Conservation (phyloP, 2,113 vertebrate species). For the Prietella phreatophila region DNA sequence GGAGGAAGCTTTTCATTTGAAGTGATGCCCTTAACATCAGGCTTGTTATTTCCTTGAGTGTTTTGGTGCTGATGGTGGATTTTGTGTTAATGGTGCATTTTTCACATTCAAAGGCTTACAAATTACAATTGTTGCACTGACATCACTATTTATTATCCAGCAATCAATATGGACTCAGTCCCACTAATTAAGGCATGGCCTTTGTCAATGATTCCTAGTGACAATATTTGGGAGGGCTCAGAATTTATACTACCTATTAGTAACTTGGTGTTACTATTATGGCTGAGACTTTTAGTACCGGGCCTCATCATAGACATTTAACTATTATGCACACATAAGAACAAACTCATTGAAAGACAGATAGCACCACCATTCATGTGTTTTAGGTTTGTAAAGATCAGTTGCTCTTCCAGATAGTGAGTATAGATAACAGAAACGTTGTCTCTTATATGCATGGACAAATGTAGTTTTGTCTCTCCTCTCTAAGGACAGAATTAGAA, state of each 20-base stretch:
- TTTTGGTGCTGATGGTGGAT: neutral
- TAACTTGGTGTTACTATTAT: neutral
- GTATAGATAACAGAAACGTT: neutral
- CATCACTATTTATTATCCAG: neutral
- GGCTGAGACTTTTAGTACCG: neutral
- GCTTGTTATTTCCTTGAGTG: neutral
- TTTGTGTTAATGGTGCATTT: neutral
- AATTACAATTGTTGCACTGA: neutral
- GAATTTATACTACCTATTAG: neutral
- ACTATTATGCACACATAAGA: neutral
- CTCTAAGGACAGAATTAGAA: slow-evolving; percentile 16
- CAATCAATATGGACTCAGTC: neutral
- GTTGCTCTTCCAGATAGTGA: neutral
- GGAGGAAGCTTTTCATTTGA: neutral
- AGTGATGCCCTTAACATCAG: neutral
- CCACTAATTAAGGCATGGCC: neutral
- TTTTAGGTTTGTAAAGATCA: neutral
- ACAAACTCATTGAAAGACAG: neutral
- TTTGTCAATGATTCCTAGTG: neutral
- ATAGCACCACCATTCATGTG: neutral
- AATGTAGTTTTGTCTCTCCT: slow-evolving; percentile 8
- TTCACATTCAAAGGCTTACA: neutral
- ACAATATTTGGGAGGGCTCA: neutral
- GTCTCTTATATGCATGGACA: neutral
- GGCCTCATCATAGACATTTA: neutral